Evolutionary conservation across 1,140 invertebrate genomes (phyloP).

Genomic region (Orussus abietinus): DNA sequence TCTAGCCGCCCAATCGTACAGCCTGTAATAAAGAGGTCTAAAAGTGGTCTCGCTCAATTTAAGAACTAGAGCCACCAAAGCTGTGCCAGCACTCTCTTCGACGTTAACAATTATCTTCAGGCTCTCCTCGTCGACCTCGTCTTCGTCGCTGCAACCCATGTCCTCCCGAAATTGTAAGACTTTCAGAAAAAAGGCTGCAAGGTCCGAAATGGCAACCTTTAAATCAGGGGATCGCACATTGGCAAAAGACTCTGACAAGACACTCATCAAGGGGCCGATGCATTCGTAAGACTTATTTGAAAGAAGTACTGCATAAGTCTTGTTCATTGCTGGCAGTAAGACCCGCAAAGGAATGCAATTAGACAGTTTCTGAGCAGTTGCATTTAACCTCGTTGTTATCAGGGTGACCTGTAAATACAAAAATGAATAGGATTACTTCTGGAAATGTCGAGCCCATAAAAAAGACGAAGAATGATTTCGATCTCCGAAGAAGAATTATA

Average conservation of each 20-base stretch:
- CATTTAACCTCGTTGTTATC: conserved; percentile 57
- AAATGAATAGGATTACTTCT: no score
- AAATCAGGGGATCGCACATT: conserved; percentile 60
- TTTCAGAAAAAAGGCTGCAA: conserved; percentile 72
- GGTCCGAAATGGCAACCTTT: conserved; percentile 58
- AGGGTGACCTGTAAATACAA: conserved; percentile 45
- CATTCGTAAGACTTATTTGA: conserved; percentile 58
- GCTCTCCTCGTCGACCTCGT: conserved; percentile 34
- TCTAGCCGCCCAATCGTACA: conserved; percentile 80
- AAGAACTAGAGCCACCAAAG: conserved; percentile 72
- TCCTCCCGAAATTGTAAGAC: conserved; percentile 76
- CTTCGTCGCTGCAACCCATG: no score
- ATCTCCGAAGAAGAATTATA: conserved; percentile 6
- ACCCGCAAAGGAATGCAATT: conserved; percentile 67
- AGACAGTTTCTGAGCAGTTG: conserved; percentile 66
- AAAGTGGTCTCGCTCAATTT: conserved; percentile 87
- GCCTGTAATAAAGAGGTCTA: conserved; percentile 78
- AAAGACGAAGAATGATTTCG: no score
- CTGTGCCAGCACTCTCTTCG: conserved; percentile 71
- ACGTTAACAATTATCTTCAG: conserved; percentile 46
- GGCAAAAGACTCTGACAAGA: conserved; percentile 68
- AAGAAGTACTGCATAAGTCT: conserved; percentile 63
- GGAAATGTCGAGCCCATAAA: no score
- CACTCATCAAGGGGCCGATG: conserved; percentile 67
- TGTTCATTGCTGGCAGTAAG: conserved; percentile 69